A percentile compares a stretch with the other conserved stretches of the same genome.
phyloP scores from a whole-genome alignment of 2,113 vertebrate genomes.

The Emydura subglobosa region DNA sequence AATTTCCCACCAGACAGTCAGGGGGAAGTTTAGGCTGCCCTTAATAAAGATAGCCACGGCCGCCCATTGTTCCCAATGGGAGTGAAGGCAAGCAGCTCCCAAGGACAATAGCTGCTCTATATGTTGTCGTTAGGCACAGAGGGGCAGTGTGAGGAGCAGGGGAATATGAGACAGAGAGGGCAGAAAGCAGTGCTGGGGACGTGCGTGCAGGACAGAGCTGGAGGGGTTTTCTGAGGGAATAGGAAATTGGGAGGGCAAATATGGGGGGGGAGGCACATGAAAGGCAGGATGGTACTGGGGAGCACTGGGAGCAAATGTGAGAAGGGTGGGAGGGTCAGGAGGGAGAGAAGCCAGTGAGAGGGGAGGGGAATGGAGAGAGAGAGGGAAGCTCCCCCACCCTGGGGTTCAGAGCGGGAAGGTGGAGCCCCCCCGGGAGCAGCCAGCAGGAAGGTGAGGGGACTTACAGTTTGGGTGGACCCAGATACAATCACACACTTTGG shows the following conservation, averaged over 20 bases:
- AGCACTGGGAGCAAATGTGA: not conserved
- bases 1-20: not conserved
- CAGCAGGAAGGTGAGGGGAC: not conserved
- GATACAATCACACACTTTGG: not conserved
- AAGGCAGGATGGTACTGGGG: not conserved
- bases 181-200: not conserved
- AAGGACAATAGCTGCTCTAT: not conserved
- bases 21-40: not conserved
- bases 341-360: not conserved
- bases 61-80: not conserved
- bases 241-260: not conserved
- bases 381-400: not conserved
- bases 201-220: not conserved
- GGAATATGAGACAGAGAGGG: too few relatives aligned
- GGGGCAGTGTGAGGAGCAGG: not conserved
- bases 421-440: not conserved
- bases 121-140: not conserved
- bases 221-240: not conserved
- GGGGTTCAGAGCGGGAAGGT: not conserved
- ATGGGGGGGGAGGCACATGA: not conserved
- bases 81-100: not conserved
- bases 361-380: not conserved
- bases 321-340: not conserved
- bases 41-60: not conserved
- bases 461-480: not conserved